Conservation (phyloP, 2,888 invertebrate species). For the Heliconius ismenius region DNA sequence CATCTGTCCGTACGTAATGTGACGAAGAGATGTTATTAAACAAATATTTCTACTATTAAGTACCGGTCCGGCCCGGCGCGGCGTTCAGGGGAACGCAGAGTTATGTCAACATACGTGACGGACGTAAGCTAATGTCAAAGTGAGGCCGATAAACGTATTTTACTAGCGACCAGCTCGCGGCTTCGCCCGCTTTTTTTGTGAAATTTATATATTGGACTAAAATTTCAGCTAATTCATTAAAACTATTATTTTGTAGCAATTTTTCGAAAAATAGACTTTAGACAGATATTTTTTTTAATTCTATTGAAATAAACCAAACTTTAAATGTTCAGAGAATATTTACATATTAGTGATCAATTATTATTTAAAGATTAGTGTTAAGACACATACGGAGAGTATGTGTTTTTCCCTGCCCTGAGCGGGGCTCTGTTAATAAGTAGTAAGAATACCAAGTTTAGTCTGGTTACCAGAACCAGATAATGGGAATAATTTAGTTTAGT, state of each 20-base stretch:
- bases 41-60: constrained; percentile 41
- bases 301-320: too few relatives aligned
- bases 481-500: background rate
- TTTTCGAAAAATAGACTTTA: too few relatives aligned
- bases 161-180: background rate
- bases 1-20: background rate
- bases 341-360: too few relatives aligned
- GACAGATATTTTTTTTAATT: too few relatives aligned
- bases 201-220: too few relatives aligned
- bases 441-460: background rate
- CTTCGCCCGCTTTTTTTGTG: background rate
- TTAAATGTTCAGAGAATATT: too few relatives aligned
- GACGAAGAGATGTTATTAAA: constrained; percentile 34
- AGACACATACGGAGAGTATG: too few relatives aligned
- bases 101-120: constrained; percentile 47
- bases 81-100: constrained; percentile 40
- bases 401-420: too few relatives aligned
- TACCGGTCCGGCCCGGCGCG: constrained; percentile 38
- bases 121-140: background rate
- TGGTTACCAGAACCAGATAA: background rate
- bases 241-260: too few relatives aligned
- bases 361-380: too few relatives aligned
- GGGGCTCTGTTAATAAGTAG: too few relatives aligned
- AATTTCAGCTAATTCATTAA: too few relatives aligned
- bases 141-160: background rate